These are phyloP conservation scores for Grammomys dolichurus DNA, from an alignment of 2,113 vertebrate genomes.

Conservation along the genomic window DNA sequence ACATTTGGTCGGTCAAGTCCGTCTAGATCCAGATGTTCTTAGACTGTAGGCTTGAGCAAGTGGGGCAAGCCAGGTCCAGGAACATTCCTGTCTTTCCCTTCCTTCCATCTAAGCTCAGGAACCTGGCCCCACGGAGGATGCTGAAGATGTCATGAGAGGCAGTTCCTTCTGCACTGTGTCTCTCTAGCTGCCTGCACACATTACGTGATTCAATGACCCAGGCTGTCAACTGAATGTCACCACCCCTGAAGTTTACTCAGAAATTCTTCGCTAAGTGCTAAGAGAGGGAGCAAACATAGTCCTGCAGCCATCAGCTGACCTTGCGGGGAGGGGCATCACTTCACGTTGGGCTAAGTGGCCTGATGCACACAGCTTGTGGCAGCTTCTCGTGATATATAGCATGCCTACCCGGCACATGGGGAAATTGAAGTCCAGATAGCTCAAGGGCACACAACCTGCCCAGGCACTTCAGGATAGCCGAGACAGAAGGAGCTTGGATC, in stretches of 20 bases:
- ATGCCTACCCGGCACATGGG: fast-evolving
- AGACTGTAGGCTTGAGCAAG: fast-evolving
- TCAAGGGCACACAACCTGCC: background rate
- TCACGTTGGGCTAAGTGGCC: fast-evolving
- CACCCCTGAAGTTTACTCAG: constrained; percentile 58
- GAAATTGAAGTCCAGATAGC: background rate
- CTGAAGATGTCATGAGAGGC: background rate
- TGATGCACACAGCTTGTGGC: fast-evolving
- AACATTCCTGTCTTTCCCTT: background rate
- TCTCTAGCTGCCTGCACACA: background rate
- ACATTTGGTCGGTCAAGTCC: fast-evolving
- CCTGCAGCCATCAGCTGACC: background rate
- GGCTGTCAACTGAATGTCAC: constrained; percentile 53
- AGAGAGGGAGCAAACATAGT: background rate
- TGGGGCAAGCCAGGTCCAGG: fast-evolving
- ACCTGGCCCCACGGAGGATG: background rate
- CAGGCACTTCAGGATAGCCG: too few relatives aligned
- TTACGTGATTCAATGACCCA: background rate
- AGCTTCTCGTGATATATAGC: fast-evolving
- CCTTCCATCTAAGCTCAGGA: background rate
- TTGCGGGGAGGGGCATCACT: fast-evolving
- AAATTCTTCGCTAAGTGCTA: background rate
- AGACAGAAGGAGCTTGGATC: background rate
- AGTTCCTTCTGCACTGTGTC: background rate
- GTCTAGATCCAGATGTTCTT: background rate